Percentiles rank a stretch among this genome's conserved stretches.
Evolutionary conservation across 2,797 vertebrate species (phyloP).

Genomic region (Tauraco hartlaubi): DNA sequence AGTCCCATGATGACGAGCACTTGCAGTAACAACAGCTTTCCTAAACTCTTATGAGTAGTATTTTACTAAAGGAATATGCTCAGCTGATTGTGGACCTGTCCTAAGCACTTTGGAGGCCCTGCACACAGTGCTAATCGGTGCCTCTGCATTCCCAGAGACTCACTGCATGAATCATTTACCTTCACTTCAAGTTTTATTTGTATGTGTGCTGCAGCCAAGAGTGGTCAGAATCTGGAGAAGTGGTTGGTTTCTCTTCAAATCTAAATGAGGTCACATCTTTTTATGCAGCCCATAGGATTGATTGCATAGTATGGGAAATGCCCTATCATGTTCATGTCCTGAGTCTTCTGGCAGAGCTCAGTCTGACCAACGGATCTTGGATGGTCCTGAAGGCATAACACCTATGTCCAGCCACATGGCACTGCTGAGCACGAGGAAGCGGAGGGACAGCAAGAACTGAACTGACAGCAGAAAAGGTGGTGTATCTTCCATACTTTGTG

Average conservation of each 20-base stretch:
- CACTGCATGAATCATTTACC: neutral
- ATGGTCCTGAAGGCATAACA: neutral
- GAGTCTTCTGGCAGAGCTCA: neutral
- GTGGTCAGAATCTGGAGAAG: neutral
- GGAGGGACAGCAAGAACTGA: neutral
- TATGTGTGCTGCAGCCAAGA: neutral
- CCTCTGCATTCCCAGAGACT: neutral
- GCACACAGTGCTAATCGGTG: neutral
- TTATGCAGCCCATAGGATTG: neutral
- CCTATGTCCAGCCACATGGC: neutral
- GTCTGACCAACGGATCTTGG: neutral
- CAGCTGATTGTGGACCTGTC: neutral
- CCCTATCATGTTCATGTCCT: no score
- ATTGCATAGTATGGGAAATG: neutral
- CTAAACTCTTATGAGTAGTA: neutral
- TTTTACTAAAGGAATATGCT: neutral
- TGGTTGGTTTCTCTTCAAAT: neutral
- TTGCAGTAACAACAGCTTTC: neutral
- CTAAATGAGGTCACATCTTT: neutral
- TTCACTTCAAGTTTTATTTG: fast-evolving
- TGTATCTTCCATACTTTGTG: neutral
- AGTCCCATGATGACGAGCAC: neutral
- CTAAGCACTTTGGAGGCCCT: neutral
- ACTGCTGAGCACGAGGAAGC: neutral
- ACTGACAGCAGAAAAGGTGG: neutral